Conservation (phyloP, 2,888 invertebrate species). For the Euzetes globulus region DNA sequence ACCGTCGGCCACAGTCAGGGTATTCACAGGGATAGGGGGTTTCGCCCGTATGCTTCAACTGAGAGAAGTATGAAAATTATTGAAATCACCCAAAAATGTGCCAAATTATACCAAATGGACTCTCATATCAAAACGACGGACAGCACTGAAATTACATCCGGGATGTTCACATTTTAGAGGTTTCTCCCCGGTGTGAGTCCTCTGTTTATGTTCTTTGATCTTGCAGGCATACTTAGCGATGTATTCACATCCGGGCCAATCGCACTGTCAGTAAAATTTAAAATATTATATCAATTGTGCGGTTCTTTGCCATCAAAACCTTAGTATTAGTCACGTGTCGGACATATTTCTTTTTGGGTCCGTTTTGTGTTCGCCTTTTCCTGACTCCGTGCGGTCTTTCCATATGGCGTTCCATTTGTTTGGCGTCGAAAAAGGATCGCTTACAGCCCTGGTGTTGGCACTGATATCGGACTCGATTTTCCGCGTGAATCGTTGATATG, state of each 20-base stretch:
- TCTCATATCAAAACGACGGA: neutral
- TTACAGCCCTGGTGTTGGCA: neutral
- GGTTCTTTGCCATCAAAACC: neutral
- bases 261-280: neutral
- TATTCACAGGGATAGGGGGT: neutral
- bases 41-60: neutral
- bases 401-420: neutral
- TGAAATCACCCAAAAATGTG: neutral
- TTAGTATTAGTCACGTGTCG: no score
- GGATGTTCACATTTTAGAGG: neutral
- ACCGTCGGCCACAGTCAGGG: neutral
- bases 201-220: neutral
- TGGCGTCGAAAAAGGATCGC: neutral
- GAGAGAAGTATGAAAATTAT: neutral
- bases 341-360: neutral
- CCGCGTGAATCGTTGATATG: neutral
- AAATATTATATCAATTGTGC: neutral
- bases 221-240: neutral
- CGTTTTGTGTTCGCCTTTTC: neutral
- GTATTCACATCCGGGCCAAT: slow-evolving; percentile 12
- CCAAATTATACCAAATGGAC: neutral
- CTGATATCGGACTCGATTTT: neutral
- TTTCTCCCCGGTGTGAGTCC: neutral
- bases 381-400: neutral
- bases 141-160: neutral